Evolutionary conservation across 35 echinoderm and acorn worm genomes (phyloP), one percentile per base, ranked within the genome.

Genomic region (Heliocidaris tuberculata): DNA sequence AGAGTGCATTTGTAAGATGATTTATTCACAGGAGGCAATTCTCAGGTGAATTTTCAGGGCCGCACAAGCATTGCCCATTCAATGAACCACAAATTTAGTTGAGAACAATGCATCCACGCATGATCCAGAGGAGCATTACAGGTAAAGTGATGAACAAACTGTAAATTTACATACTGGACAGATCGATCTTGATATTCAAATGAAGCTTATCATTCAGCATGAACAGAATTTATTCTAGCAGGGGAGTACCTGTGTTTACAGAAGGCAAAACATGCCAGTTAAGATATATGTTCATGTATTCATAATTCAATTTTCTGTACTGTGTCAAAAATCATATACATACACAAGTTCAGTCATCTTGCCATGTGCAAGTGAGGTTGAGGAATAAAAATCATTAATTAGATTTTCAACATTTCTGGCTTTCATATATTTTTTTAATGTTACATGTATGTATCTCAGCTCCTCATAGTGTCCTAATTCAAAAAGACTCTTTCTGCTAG

Each of bases 1-100:
- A 78, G 65, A 78, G 65, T 78, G 65, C 65, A n/a, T 24, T 78
- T n/a, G 65, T 78, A 78, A 78, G 65, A 78, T 78, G 65, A 78
- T 78, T 78, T 78, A 78, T 78, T 78, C 65, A 78, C 65, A 78
- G 65, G 4, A 78, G 65, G 65, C 65, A 78, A 27, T 24, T 78
- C 65, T 78, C 65, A n/a, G 65, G 65, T 78, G 65, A 78, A 78
- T 78, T 78, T 78, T 78, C 65, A 78, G 15, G 65, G 65, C 65
- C 65, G 27, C 21, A 78, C 21, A 78, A 6, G 19, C 65, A 78
- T 78, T 78, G 65, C 65, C 65, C 65, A 78, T 78, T 78, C 65
- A 78, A 78, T 78, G 65, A 78, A 78, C 65, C 27, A 78, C 65
- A n/a, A 21, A 78, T 78, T 78, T 27, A 78, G 65, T 78, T 27